These are phyloP conservation scores for Macropis europaea DNA, from an alignment of 2,888 invertebrate species.

Conservation along the genomic window DNA sequence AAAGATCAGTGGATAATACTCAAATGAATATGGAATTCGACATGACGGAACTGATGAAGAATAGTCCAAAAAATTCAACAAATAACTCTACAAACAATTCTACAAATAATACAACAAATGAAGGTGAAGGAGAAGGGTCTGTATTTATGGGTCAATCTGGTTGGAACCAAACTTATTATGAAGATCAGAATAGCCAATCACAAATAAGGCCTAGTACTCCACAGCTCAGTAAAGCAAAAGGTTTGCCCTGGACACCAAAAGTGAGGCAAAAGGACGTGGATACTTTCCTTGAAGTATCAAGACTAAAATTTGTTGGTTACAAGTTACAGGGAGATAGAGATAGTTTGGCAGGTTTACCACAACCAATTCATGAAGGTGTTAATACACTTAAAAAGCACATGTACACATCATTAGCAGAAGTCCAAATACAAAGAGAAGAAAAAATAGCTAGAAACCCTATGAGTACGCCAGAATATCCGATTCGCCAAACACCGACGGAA, in stretches of 20 bases:
- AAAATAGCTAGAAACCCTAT: conserved; percentile 95
- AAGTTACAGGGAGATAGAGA: conserved; percentile 92
- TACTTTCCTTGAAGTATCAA: conserved; percentile 92
- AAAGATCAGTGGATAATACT: conserved; percentile 93
- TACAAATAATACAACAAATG: conserved; percentile 80
- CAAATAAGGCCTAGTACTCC: conserved; percentile 81
- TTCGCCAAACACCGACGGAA: conserved; percentile 92
- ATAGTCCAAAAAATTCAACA: no score
- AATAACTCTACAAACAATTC: no score
- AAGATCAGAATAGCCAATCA: conserved; percentile 78
- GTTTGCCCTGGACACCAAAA: conserved; percentile 98
- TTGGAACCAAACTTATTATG: conserved; percentile 69
- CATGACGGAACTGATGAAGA: no score
- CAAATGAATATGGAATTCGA: conserved; percentile 81
- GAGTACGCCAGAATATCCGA: conserved; percentile 90
- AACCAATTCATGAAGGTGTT: conserved; percentile 98
- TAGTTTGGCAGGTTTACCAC: conserved; percentile 96
- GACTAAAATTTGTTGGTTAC: conserved; percentile 98
- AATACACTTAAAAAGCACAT: conserved; percentile 94
- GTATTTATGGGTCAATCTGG: conserved; percentile 71
- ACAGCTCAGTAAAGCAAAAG: conserved; percentile 75
- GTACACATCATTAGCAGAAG: conserved; percentile 95
- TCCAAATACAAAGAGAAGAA: conserved; percentile 94
- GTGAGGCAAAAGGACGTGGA: conserved; percentile 96
- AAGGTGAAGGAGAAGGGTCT: conserved; percentile 79